Evolutionary conservation across 1,140 invertebrate species (phyloP).

Genomic region (Wiebesia pumilae): DNA sequence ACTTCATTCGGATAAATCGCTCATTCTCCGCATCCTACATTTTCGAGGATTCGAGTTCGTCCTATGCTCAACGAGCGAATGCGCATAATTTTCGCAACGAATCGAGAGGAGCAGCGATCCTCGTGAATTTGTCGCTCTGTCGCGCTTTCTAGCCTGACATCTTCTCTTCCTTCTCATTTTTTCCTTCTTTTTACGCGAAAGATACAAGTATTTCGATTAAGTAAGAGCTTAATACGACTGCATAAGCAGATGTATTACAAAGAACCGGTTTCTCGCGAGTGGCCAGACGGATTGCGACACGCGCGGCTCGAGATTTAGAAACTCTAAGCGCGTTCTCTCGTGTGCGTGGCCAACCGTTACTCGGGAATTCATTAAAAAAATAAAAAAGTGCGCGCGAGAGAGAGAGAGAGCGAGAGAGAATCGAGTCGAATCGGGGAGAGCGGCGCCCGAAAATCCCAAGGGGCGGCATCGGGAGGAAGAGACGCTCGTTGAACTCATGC

Average conservation of each 20-base stretch:
- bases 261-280: not conserved
- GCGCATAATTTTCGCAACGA: not conserved
- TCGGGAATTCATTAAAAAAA: not conserved
- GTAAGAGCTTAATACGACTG: constrained; percentile 10
- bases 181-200: not conserved
- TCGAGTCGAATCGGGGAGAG: too few species aligned
- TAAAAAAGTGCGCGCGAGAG: too few species aligned
- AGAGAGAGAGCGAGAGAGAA: too few species aligned
- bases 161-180: not conserved
- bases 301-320: not conserved
- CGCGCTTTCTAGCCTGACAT: not conserved
- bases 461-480: not conserved
- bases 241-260: not conserved
- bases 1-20: too few species aligned
- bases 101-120: not conserved
- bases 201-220: not conserved
- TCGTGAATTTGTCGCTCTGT: not conserved
- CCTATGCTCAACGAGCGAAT: too few species aligned
- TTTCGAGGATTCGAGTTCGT: too few species aligned
- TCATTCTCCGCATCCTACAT: too few species aligned
- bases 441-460: too few species aligned
- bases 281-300: not conserved
- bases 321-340: not conserved
- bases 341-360: not conserved
- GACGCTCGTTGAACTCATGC: not conserved